A percentile compares a stretch with the other conserved stretches of the same genome.
Evolutionary conservation across 2,888 invertebrate species (phyloP).

Genomic region (Azorinus chamasolen): DNA sequence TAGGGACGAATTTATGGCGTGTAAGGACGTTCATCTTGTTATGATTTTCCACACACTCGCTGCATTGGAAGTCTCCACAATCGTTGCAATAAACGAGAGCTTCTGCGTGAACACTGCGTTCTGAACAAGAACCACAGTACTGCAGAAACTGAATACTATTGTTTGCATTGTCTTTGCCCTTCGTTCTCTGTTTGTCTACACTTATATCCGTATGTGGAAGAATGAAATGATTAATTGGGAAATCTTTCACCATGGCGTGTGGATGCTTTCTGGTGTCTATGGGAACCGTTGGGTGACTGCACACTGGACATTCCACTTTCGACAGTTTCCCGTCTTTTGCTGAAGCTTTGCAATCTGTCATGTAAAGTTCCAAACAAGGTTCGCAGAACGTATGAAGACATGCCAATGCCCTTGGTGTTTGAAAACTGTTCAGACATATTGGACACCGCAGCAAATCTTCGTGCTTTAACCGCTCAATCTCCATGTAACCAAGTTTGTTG

Average conservation of each 20-base stretch:
- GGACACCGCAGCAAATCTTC: conserved; percentile 47
- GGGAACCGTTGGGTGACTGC: conserved; percentile 34
- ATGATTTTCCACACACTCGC: conserved; percentile 40
- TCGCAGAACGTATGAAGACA: conserved; percentile 60
- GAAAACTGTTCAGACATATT: conserved; percentile 37
- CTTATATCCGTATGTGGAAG: conserved; percentile 22
- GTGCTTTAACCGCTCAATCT: conserved; percentile 24
- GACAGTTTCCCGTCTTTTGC: conserved; percentile 34
- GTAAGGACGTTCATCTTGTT: conserved; percentile 19
- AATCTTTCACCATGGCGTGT: conserved; percentile 46
- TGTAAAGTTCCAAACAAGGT: conserved; percentile 44
- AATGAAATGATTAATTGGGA: conserved; percentile 50
- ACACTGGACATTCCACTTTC: conserved; percentile 47
- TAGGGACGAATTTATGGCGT: conserved; percentile 33
- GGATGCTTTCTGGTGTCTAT: conserved; percentile 30
- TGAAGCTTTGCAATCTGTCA: conserved; percentile 40
- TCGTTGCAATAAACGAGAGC: conserved; percentile 46
- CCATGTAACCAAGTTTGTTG: neutral
- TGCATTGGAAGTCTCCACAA: conserved; percentile 51
- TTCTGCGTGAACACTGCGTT: conserved; percentile 20
- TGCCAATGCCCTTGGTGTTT: conserved; percentile 45
- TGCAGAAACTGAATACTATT: conserved; percentile 38
- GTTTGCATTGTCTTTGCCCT: conserved; percentile 11
- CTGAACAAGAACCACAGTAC: conserved; percentile 39
- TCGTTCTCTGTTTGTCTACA: conserved; percentile 12